Evolutionary conservation across 2,888 invertebrate species (phyloP).

Genomic region (Teleiodes luculella): DNA sequence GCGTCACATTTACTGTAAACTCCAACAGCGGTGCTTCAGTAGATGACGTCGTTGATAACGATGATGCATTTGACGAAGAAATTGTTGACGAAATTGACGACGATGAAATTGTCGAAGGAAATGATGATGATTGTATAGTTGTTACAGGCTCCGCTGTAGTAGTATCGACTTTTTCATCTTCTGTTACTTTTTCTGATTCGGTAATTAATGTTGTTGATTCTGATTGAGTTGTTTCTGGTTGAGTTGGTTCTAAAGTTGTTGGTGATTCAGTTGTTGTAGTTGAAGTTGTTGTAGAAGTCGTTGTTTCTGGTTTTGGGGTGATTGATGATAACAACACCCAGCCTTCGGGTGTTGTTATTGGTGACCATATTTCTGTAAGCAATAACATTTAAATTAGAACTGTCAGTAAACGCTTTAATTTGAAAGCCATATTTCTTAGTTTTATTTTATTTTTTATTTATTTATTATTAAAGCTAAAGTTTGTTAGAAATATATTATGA

Average conservation of each 20-base stretch:
- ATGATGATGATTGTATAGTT: slow-evolving; percentile 43
- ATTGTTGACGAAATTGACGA: slow-evolving; percentile 15
- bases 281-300: slow-evolving; percentile 29
- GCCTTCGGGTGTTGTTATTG: slow-evolving; percentile 81
- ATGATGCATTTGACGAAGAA: slow-evolving; percentile 17
- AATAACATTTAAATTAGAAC: not conserved
- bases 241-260: slow-evolving; percentile 28
- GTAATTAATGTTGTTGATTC: slow-evolving; percentile 22
- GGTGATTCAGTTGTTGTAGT: slow-evolving; percentile 31
- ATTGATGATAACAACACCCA: slow-evolving; percentile 79
- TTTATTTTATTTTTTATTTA: no score
- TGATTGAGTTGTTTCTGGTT: slow-evolving; percentile 32
- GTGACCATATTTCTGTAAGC: slow-evolving; percentile 79
- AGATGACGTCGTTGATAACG: slow-evolving; percentile 15
- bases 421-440: not conserved
- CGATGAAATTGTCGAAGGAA: slow-evolving; percentile 26
- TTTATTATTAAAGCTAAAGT: no score
- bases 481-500: no score
- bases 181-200: slow-evolving; percentile 20
- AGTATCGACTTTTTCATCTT: slow-evolving; percentile 40
- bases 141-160: slow-evolving; percentile 28
- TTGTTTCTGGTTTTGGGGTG: slow-evolving; percentile 51
- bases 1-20: slow-evolving; percentile 61
- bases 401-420: not conserved
- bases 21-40: slow-evolving; percentile 37